Evolutionary conservation across 2,888 invertebrate genomes (phyloP).

Genomic region (Chrysomela aeneicollis): DNA sequence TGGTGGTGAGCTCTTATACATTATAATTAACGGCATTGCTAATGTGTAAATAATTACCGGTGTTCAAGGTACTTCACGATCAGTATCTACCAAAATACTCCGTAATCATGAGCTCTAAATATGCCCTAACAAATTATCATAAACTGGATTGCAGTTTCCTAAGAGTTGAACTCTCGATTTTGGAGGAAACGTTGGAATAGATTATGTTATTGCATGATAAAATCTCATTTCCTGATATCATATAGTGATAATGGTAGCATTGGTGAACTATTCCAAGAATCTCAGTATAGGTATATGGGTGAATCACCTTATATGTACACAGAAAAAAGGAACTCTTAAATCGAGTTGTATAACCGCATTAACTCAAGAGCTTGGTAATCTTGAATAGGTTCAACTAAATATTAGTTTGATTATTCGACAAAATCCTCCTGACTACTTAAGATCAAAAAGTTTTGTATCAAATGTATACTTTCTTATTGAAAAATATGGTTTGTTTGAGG

Average conservation of each 20-base stretch:
- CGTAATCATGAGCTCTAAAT: conserved; percentile 52
- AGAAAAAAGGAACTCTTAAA: no score
- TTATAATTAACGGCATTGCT: conserved; percentile 60
- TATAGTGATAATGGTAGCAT: not conserved
- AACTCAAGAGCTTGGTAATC: no score
- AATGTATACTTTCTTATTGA: no score
- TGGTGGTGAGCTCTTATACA: conserved; percentile 56
- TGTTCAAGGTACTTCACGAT: conserved; percentile 58
- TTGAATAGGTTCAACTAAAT: no score
- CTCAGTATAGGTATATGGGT: no score
- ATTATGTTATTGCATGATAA: conserved; percentile 14
- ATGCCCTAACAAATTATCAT: conserved; percentile 53
- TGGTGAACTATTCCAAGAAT: no score
- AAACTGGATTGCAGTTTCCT: conserved; percentile 28
- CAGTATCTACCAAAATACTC: conserved; percentile 54
- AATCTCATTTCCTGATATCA: not conserved
- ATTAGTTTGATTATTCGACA: no score
- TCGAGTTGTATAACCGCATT: no score
- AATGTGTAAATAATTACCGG: conserved; percentile 63
- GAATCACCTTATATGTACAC: no score
- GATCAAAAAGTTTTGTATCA: no score
- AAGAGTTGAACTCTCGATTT: not conserved
- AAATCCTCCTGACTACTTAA: no score
- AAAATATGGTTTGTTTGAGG: no score
- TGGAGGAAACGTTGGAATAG: not conserved